Base-by-base conservation (phyloP, 2,797 vertebrate genomes). In the Chelon labrosus region DNA sequence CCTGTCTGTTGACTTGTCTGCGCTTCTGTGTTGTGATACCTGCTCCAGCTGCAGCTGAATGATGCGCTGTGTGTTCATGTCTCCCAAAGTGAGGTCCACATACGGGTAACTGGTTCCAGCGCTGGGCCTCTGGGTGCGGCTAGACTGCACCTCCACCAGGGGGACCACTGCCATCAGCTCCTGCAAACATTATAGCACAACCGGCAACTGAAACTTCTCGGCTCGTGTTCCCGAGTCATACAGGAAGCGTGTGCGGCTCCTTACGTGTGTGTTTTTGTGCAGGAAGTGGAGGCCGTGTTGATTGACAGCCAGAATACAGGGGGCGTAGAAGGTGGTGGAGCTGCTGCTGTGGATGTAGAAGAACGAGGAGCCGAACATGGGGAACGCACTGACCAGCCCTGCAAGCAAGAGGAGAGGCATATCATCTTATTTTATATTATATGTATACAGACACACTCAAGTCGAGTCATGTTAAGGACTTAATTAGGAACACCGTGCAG, bases 331-430 rank as follows among this genome's bases (percentile, higher is more conserved):
- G 25, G 94, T 76, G 2, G 90, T 91, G 79, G 95, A 97, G 89
- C 97, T 99, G 92, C 98, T 98, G 92, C 97, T 99, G 87, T 97
- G 97, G 90, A 99, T 92, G 95, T 97, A 98, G 95, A 99, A 99
- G 94, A 99, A 99, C 19, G 98, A 97, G 0, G 98, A 99, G 54
- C 98, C 98, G 0, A 99, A 99, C 97, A 97, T 96, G 62, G 97
- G 96, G 85, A 95, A 96, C 0, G 95, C 97, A 0, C 97, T 98
- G 88, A 99, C 92, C 87, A 99, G 94, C 25, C 97, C 98, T 99
- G 90, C 20, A 73, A 2, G 55, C 25, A 20, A 52, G 53, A 7
- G 22, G 22, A 3, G 12, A 42, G 12, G 12, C 25, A 47, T 1
- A 50, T 0, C 0, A 7, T 47, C 27, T 42, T 19, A 9, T 60